phyloP scores from a whole-genome alignment of 2,888 invertebrate genomes.

The Cremastobaeus sp. region DNA sequence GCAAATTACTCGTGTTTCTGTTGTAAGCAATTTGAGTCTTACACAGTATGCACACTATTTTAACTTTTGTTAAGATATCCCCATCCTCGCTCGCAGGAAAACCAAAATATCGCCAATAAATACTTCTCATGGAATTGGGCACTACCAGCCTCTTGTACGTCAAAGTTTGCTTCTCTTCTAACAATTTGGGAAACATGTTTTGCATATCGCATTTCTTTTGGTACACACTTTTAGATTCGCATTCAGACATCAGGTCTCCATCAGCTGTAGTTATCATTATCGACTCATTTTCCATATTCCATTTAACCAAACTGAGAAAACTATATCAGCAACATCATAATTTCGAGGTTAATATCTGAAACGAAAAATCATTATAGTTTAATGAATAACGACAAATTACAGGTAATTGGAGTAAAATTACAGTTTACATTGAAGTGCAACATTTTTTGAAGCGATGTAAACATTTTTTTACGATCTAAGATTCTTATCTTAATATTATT shows the following conservation, averaged over 20 bases:
- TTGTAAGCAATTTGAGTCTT: constrained; percentile 80
- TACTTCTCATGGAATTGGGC: constrained; percentile 79
- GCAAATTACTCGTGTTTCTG: constrained; percentile 79
- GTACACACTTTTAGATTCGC: constrained; percentile 57
- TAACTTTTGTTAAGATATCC: constrained; percentile 77
- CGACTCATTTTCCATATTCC: background rate
- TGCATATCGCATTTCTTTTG: constrained; percentile 62
- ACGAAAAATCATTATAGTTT: too few species aligned
- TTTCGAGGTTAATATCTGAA: too few species aligned
- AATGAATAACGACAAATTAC: too few species aligned
- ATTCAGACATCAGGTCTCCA: constrained; percentile 25
- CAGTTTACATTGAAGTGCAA: too few species aligned
- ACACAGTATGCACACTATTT: constrained; percentile 79
- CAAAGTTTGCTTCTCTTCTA: constrained; percentile 76
- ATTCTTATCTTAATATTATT: too few species aligned
- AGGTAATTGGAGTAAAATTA: too few species aligned
- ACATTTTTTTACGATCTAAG: too few species aligned
- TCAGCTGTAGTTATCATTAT: background rate
- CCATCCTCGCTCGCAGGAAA: constrained; percentile 79
- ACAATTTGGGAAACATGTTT: constrained; percentile 73
- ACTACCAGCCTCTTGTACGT: constrained; percentile 79
- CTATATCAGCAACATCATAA: too few species aligned
- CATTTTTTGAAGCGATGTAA: too few species aligned
- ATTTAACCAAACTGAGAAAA: too few species aligned
- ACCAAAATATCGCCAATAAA: constrained; percentile 80